Conservation (phyloP, 1,140 invertebrate species). For the Drosophila suzukii region DNA sequence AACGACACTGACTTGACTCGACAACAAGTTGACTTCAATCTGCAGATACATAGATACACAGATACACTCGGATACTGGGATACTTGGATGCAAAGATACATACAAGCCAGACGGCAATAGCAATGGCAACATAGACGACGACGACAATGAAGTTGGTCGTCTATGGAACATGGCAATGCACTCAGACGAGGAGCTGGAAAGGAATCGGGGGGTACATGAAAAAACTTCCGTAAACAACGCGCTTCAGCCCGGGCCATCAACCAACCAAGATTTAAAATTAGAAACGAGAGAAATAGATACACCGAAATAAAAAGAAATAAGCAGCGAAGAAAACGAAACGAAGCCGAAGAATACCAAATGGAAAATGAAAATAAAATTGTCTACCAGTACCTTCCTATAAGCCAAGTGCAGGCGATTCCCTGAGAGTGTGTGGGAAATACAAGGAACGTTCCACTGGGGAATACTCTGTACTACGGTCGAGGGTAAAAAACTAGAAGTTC, state of each 20-base stretch:
- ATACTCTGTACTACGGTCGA: conserved; percentile 12
- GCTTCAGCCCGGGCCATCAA: conserved; percentile 59
- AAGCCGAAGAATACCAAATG: conserved; percentile 51
- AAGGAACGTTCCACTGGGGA: conserved; percentile 48
- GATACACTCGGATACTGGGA: neutral
- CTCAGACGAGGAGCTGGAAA: conserved; percentile 53
- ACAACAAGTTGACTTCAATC: conserved; percentile 75
- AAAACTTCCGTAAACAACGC: conserved; percentile 81
- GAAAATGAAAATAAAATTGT: conserved; percentile 82
- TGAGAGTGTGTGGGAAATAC: conserved; percentile 42
- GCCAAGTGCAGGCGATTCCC: conserved; percentile 29
- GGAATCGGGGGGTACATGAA: conserved; percentile 18
- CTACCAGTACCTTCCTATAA: conserved; percentile 40
- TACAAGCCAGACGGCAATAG: conserved; percentile 46
- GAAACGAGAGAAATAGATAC: conserved; percentile 67
- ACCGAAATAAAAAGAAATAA: conserved; percentile 25
- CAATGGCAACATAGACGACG: conserved; percentile 23
- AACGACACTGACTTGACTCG: conserved; percentile 74
- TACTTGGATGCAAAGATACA: conserved; percentile 28
- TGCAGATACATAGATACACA: conserved; percentile 42
- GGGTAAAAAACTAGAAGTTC: neutral
- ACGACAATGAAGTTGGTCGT: conserved; percentile 59
- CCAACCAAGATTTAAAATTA: conserved; percentile 79
- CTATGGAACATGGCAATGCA: conserved; percentile 76
- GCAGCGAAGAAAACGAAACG: conserved; percentile 28